phyloP scores from a whole-genome alignment of 2,797 vertebrate genomes.

The Rhinogobio ventralis region DNA sequence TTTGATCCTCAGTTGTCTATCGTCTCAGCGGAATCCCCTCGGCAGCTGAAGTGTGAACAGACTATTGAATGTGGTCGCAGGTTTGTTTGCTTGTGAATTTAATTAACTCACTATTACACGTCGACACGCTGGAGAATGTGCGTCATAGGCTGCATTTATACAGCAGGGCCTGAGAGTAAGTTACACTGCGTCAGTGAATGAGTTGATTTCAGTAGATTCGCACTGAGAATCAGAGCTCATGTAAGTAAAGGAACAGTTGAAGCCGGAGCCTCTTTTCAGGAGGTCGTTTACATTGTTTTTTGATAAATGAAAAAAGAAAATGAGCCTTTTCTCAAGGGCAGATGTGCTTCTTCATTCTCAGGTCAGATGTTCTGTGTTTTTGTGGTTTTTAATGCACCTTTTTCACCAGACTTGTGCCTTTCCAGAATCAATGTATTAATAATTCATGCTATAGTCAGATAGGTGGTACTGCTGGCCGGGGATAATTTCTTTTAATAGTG shows the following conservation, averaged over 20 bases:
- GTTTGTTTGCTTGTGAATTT: background rate
- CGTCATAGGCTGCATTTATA: background rate
- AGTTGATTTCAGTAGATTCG: background rate
- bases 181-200: background rate
- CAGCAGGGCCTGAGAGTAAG: background rate
- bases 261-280: background rate
- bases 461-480: conserved; percentile 20
- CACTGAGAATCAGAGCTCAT: background rate
- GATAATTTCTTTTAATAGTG: conserved; percentile 46
- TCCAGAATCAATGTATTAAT: conserved; percentile 38
- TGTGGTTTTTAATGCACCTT: conserved; percentile 12
- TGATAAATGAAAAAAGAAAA: background rate
- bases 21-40: conserved; percentile 9
- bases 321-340: background rate
- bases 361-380: conserved; percentile 16
- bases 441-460: conserved; percentile 46
- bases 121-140: background rate
- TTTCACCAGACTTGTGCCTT: conserved; percentile 28
- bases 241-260: background rate
- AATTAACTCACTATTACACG: background rate
- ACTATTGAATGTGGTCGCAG: background rate
- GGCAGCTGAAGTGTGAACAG: background rate
- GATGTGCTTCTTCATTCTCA: background rate
- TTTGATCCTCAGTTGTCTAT: conserved; percentile 14
- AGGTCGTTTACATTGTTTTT: background rate